phyloP scores from a whole-genome alignment of 2,113 vertebrate species.

The Nymphicus hollandicus region DNA sequence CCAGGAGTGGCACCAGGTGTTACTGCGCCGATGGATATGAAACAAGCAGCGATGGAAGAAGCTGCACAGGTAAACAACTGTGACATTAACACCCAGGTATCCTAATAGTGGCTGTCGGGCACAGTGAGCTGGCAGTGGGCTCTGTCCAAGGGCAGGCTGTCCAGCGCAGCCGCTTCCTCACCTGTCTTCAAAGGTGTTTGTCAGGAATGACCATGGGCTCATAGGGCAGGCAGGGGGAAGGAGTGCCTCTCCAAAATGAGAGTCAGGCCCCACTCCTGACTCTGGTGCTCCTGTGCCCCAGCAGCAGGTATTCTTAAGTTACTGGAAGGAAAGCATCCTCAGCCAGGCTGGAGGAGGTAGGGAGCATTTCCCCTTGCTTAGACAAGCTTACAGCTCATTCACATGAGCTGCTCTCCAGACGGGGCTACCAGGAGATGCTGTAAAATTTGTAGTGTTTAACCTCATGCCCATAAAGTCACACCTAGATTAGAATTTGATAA shows the following conservation, averaged over 20 bases:
- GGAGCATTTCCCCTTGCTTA: background rate
- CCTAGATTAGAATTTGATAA: background rate
- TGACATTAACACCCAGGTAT: fast-evolving
- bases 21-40: slow-evolving; percentile 91
- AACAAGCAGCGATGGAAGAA: slow-evolving; percentile 82
- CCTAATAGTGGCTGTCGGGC: background rate
- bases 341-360: background rate
- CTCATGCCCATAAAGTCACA: background rate
- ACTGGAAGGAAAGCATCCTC: background rate
- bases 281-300: background rate
- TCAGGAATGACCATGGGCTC: fast-evolving
- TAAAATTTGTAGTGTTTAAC: background rate
- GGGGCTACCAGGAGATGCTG: background rate
- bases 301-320: too few species aligned
- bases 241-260: fast-evolving
- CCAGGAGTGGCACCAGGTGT: slow-evolving; percentile 87
- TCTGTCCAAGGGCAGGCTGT: background rate
- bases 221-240: background rate
- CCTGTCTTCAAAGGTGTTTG: fast-evolving
- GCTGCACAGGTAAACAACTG: slow-evolving; percentile 82
- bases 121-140: background rate
- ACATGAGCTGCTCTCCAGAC: fast-evolving
- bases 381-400: background rate
- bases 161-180: fast-evolving
- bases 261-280: background rate